Base-by-base conservation (phyloP, 1,140 invertebrate genomes). In the Heliconius eleuchia region DNA sequence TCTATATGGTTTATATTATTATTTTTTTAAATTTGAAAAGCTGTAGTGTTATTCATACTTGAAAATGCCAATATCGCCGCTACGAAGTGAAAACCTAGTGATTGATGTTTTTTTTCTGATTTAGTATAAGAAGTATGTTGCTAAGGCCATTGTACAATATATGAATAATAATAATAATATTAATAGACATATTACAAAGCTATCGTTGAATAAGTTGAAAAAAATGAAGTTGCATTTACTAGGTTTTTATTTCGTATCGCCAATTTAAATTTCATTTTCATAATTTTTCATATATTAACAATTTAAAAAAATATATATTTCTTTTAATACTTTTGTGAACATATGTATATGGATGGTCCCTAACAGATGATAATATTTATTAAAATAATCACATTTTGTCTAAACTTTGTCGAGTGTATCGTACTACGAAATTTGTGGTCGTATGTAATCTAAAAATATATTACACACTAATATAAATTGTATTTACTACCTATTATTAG, bases 161-260 rank as follows among this genome's bases (percentile, higher is more conserved):
- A 66, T 66, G 23, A 66, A 66, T 66, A 66, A 66, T 66, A 66
- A 66, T 66, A 66, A 60, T 60, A 27, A 66, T 66, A 66, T 66
- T 66, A 66, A 66, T 66, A 66, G 27, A 66, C 60, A 66, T 30
- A 57, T 66, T 30, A 66, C 60, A 66, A 66, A 66, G 27, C 60
- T 66, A 6, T 6, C 60, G 13, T 66, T 66, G 3, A 66, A 66
- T 66, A 66, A 66, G 60, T 66, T 30, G 60, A 30, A 66, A 30
- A 60, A 11, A 66, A 66, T 66, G 0, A 16, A 30, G 5, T 66
- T 66, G 27, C 60, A 27, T 66, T 66, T 66, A 30, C 60, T 66
- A 66, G 27, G 60, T 66, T 66, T 66, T 66, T 9, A 66, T 30
- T 66, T 9, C 60, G 23, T 66, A 66, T 11, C 7, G n/a, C 9